Base-by-base conservation (phyloP, 2,113 vertebrate genomes). In the Anser cygnoides region DNA sequence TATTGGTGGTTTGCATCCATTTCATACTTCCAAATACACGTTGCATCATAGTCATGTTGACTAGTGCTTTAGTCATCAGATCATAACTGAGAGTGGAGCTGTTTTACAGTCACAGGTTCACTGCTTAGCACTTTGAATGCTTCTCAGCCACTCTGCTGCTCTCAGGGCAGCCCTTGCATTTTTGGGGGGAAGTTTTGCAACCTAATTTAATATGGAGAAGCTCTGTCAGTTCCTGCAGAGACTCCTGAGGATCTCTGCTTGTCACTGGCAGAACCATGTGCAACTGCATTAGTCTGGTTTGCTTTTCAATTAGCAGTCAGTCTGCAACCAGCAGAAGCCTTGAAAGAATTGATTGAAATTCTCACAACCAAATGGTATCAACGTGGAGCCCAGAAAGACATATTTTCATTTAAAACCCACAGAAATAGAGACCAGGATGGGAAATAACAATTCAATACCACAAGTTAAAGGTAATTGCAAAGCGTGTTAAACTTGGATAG, bases 261-360 rank as follows among this genome's bases (percentile, higher is more conserved):
- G 37, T 44, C 55, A 57, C 72, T 86, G 43, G 31, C 65, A 58
- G 29, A 58, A 55, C 9, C 41, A 13, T 26, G 11, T 8, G 13
- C 50, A 81, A 71, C 63, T 86, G 39, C 13, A 14, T 63, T 84
- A 59, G 23, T 57, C 26, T 67, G 39, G 31, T 57, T 93, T 83
- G n/a, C n/a, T 93, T 86, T 90, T 84, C 90, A 92, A 57, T 81
- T 80, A 68, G 59, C 33, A 81, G 68, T 71, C 81, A 54, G 43
- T 74, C 26, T 26, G 33, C 18, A 84, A 81, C 8, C 26, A 72
- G 16, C 22, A 85, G 37, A 50, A 91, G 18, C 43, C 33, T 61
- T 77, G 72, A 93, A 93, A 74, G 22, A 88, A 80, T 39, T 67
- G 52, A 81, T 13, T 92, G 75, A 94, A 93, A 75, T 13, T 2